Evolutionary conservation across 23 tunicate species (phyloP), one percentile per base, ranked within the genome.

Genomic region (Halocynthia aurantium): DNA sequence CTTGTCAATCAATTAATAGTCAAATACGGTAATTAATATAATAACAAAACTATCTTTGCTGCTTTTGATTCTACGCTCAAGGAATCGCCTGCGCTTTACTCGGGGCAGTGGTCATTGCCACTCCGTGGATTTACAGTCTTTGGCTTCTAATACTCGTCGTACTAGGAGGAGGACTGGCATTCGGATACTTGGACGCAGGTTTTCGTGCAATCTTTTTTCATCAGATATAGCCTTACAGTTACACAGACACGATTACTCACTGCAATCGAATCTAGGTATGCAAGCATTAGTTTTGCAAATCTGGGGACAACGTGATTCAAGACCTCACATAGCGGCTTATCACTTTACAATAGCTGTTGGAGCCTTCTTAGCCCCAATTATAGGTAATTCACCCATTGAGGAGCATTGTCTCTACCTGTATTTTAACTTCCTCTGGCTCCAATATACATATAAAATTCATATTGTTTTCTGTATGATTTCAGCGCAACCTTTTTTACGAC

Each of bases 121-220:
- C 98, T 6, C 98, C 98, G 8, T 92, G 90, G 91, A 86, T 92
- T n/a, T 22, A 57, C 8, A 88, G 69, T 68, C 60, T 92, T 10
- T 92, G 98, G 98, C 75, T 92, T 62, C 80, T 92, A 11, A 88
- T 92, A 15, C 78, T 92, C 10, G 98, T 92, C 11, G 98, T 92
- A 17, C 61, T 92, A 82, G 10, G 70, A 50, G 98, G 98, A 7
- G 98, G 98, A 19, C 69, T 92, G 20, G 75, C 84, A 10, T 92
- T 86, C 60, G 98, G 98, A 10, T 92, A 84, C 65, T 64, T 86
- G 11, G 98, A 92, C 55, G 98, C 98, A 56, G 98, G 98, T 92
- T 11, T 5, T 57, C 17, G 44, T 31, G 44, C 44, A 31, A 31
- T 31, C 44, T 31, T 31, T 31, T 31, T 31, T 0, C 18, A 31